Evolutionary conservation across 2,113 vertebrate species (phyloP).

Genomic region (Catharus minimus): DNA sequence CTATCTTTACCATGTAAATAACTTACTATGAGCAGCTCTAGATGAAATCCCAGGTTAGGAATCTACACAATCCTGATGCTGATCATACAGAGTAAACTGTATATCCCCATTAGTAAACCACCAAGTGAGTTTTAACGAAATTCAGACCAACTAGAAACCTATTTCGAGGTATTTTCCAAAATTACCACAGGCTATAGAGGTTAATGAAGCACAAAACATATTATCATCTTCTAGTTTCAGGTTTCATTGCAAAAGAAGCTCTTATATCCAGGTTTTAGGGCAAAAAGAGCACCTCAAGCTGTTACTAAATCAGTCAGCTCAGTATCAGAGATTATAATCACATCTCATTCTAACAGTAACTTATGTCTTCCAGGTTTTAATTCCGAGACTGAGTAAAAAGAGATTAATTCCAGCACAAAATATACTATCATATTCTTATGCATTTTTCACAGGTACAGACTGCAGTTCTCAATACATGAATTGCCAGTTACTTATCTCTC

Average conservation of each 20-base stretch:
- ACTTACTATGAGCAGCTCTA: background rate
- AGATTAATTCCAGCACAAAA: background rate
- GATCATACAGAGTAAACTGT: background rate
- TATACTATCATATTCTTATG: background rate
- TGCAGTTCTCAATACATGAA: background rate
- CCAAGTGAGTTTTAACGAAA: background rate
- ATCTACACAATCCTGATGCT: background rate
- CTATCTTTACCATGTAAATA: background rate
- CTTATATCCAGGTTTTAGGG: background rate
- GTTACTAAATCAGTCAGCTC: background rate
- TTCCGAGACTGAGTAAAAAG: background rate
- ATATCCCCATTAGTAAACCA: background rate
- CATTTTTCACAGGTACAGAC: background rate
- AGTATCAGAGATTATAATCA: background rate
- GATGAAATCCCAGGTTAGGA: background rate
- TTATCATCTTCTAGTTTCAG: background rate
- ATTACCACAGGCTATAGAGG: background rate
- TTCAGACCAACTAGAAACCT: background rate
- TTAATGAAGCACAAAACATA: background rate
- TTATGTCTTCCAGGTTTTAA: slow-evolving; percentile 4
- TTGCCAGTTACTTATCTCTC: background rate
- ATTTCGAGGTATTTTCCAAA: background rate
- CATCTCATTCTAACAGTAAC: background rate
- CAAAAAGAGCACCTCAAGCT: background rate
- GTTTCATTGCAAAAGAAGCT: background rate